Evolutionary conservation across 1,140 invertebrate species (phyloP), one percentile per base, ranked within the genome.

Genomic region (Drosophila punjabiensis): DNA sequence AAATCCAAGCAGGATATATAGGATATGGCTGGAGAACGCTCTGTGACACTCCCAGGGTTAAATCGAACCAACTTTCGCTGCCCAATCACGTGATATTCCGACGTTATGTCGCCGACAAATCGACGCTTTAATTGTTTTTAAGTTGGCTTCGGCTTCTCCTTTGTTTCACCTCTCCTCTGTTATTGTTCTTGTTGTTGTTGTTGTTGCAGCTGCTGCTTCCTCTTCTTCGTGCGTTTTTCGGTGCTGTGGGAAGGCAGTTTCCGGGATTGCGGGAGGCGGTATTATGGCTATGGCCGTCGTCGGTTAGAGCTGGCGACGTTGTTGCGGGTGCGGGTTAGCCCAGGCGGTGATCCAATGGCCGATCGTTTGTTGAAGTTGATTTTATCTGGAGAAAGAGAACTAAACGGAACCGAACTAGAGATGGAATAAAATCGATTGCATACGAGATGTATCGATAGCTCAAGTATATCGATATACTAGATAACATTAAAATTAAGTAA

Each of bases 81-180:
- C 33, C 50, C 37, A 68, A 69, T 70, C 64, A 70, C 68, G 64
- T 70, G 68, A 70, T 73, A 20, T 65, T 50, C 55, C 70, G 43
- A 66, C 67, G 67, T 60, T 74, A 32, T 48, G 62, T 45, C 58
- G 63, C 48, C 71, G 47, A 79, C 71, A 73, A 66, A 35, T 75
- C 48, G 56, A 53, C n/a, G 61, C 56, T 69, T 69, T 74, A 81
- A 79, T 85, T 88, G 68, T 88, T 73, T 81, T 69, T 79, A 58
- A 48, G 63, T 81, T 81, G 35, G 8, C 35, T 58, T 39, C 55
- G 55, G 74, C 74, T 67, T 84, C 84, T 87, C 85, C 84, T 88
- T 88, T 88, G 84, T 88, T 88, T 88, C 81, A 79, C 85, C 78
- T 84, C 84, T 79, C 65, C 62, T 28, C 76, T 66, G 32, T 56